Evolutionary conservation across 2,113 vertebrate genomes (phyloP), one percentile per base, ranked within the genome.

Genomic region (Motacilla alba): DNA sequence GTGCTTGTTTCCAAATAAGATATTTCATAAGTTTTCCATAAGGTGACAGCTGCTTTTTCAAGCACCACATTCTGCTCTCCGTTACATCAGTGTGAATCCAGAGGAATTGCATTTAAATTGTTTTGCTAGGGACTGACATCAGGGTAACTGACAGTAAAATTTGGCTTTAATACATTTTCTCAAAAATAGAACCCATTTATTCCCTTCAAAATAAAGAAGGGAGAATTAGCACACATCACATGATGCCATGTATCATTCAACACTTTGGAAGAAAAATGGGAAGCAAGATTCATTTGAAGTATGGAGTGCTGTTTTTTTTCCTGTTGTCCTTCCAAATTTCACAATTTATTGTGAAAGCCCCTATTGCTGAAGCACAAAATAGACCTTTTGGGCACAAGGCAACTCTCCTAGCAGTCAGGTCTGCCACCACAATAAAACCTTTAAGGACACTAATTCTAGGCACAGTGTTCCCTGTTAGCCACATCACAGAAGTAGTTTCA

Each of bases 11-110:
- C 92, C 96, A 97, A 97, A 92, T 80, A 94, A 93, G 91, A 73
- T 68, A 58, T 93, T 96, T 95, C 83, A 80, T 93, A 95, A 94
- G 86, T 95, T 94, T 91, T 92, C 90, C 86, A 82, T 95, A 97
- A 97, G 79, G 92, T 95, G 89, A 97, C 96, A 98, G 97, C 95
- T 97, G 97, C 70, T 96, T 75, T 95, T 95, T 83, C 83, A 83
- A 89, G 78, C 64, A 84, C 68, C 43, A 83, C 64, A 80, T 89
- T 92, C 43, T 94, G 76, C 63, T 94, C 62, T 84, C 85, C 0
- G 1, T 93, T 92, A 93, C 81, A 89, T 87, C 89, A 93, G 52
- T 0, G 12, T 46, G 81, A 95, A 89, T 96, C 53, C 69, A 94
- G 76, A 94, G 83, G 80, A 96, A 94, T 0, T 89, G 60, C 55